Evolutionary conservation across 2,888 invertebrate species (phyloP), one percentile per base, ranked within the genome.

Genomic region (Tipula helvola): DNA sequence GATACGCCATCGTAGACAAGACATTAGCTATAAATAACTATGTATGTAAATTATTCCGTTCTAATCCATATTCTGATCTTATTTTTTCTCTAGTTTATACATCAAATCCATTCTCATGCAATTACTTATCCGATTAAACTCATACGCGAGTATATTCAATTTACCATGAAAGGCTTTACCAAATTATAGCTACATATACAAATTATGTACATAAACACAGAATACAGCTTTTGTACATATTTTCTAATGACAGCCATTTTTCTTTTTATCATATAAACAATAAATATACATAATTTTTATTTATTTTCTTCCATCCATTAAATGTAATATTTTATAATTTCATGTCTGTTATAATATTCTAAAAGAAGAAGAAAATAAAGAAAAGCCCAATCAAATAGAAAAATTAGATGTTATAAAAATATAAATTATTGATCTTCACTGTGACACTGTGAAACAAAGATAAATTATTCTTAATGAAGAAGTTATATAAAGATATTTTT

Each of bases 1-100:
- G 71, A 28, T 71, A 71, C 28, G 28, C 71, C 71, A 71, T 71
- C 71, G 71, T 71, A 71, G 71, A 71, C 71, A 71, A 71, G 71
- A 71, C 28, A 71, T 71, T 71, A 71, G 28, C 71, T 28, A 71
- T 71, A 71, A 71, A 71, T 71, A 71, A 71, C 71, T 71, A 28
- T 71, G 28, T 71, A 71, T 71, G 71, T 28, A 28, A 28, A 28
- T 71, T 71, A 71, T 28, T 71, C 12, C 28, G 10, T 71, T 71
- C 71, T 71, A 71, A 71, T 71, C 71, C 71, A 71, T 71, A 71
- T 71, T 71, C 71, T 71, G 71, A 71, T 71, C 71, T 71, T 71
- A 71, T 71, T 71, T 71, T 28, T 71, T 71, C 71, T 71, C 8
- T 71, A 39, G 39, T 39, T 28, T 10, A 71, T 71, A 71, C 71